Conservation (phyloP, 2,888 invertebrate genomes). For the Rhamphomyia laevipes region DNA sequence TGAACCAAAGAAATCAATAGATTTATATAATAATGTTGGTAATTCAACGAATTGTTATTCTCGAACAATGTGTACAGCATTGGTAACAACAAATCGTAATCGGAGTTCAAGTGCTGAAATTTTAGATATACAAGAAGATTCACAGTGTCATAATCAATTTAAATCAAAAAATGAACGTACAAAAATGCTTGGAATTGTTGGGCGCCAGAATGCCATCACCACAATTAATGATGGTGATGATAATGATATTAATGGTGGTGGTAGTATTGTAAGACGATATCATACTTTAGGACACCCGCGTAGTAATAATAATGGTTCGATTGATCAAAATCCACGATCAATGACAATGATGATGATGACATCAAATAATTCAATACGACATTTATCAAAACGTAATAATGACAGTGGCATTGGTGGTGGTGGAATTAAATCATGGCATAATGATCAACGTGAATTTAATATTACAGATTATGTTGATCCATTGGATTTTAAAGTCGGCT, state of each 20-base stretch:
- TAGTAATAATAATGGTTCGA: conserved; percentile 26
- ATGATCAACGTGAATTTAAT: conserved; percentile 1
- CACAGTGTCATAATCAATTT: conserved; percentile 6
- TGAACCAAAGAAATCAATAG: too few species aligned
- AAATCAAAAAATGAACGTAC: conserved; percentile 2
- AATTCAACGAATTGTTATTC: conserved; percentile 14
- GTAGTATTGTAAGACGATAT: conserved; percentile 34
- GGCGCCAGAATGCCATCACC: conserved; percentile 25
- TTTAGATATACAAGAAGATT: conserved; percentile 28
- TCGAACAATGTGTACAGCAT: too few species aligned
- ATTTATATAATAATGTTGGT: too few species aligned
- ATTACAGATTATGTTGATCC: conserved; percentile 35
- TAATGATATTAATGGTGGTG: conserved; percentile 17
- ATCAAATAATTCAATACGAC: conserved; percentile 28
- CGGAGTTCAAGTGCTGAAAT: conserved; percentile 33
- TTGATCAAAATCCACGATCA: conserved; percentile 6
- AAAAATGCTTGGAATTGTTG: conserved; percentile 16
- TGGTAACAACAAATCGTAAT: conserved; percentile 18
- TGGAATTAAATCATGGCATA: not conserved
- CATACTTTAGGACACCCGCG: conserved; percentile 35
- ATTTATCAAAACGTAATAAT: conserved; percentile 24
- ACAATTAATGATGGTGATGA: too few species aligned
- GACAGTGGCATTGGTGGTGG: not conserved
- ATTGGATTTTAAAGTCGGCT: conserved; percentile 55
- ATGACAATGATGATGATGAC: conserved; percentile 14